A percentile compares a stretch with the other conserved stretches of the same genome.
Conservation (phyloP, 2,113 vertebrate species). For the Equus quagga region DNA sequence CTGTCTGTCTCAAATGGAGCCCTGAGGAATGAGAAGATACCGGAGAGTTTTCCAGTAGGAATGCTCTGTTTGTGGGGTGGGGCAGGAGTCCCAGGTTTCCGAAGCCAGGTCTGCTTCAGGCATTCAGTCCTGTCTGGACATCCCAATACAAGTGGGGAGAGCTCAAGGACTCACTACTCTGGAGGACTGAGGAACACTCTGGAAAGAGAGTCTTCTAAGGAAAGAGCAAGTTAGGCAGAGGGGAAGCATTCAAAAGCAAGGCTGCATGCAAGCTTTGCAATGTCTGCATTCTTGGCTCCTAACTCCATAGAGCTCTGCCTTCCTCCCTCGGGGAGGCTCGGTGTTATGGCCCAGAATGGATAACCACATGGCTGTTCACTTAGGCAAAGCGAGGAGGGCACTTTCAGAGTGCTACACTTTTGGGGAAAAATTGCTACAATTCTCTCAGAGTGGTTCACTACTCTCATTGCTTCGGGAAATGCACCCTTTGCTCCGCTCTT, state of each 20-base stretch:
- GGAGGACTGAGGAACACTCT: not conserved
- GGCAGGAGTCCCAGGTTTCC: not conserved
- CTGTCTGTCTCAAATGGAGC: not conserved
- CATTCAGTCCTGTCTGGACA: not conserved
- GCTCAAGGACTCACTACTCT: not conserved
- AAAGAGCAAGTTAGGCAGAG: not conserved
- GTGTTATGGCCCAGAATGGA: not conserved
- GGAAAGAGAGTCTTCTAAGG: not conserved
- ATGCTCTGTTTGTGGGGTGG: not conserved
- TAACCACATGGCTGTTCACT: not conserved
- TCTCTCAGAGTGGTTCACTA: not conserved
- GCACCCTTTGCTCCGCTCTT: not conserved
- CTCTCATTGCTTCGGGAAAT: not conserved
- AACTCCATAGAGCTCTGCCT: not conserved
- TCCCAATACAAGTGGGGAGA: accelerated
- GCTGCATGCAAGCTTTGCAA: not conserved
- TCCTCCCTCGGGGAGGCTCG: not conserved
- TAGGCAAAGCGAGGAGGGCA: not conserved
- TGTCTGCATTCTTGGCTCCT: not conserved
- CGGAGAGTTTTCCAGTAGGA: not conserved
- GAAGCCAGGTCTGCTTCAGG: not conserved
- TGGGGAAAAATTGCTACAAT: not conserved
- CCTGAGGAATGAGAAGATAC: not conserved
- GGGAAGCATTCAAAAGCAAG: not conserved
- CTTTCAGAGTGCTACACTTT: not conserved